Conservation (phyloP, 2,113 vertebrate genomes). For the Nettapus auritus region DNA sequence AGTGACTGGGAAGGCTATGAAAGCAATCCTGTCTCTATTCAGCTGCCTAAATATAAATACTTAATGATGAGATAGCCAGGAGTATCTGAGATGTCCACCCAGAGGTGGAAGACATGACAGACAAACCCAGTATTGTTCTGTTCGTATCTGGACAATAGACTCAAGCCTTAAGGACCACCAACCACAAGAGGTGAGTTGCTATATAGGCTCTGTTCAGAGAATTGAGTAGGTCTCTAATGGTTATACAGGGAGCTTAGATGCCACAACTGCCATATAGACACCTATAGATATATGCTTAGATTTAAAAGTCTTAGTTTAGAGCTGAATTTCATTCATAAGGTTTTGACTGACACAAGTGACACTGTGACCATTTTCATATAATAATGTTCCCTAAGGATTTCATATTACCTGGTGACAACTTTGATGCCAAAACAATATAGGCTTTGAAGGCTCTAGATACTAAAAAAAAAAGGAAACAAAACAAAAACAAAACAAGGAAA, state of each 20-base stretch:
- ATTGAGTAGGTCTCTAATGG: background rate
- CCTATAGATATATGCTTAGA: background rate
- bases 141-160: background rate
- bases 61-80: background rate
- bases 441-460: background rate
- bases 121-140: background rate
- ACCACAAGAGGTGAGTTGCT: background rate
- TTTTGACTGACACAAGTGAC: background rate
- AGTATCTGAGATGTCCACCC: background rate
- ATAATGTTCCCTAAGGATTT: background rate
- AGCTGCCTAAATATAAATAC: background rate
- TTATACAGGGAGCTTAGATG: background rate
- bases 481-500: rapidly evolving
- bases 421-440: rapidly evolving
- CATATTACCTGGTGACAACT: background rate
- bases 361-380: background rate
- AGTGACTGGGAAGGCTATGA: background rate
- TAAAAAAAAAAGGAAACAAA: rapidly evolving
- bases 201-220: background rate
- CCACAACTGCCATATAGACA: background rate
- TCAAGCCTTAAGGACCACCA: background rate
- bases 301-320: background rate
- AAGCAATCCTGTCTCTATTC: background rate
- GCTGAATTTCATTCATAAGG: background rate
- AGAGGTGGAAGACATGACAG: rapidly evolving